Base-by-base conservation (phyloP, 1,140 invertebrate species). In the Polypedilum pembai region DNA sequence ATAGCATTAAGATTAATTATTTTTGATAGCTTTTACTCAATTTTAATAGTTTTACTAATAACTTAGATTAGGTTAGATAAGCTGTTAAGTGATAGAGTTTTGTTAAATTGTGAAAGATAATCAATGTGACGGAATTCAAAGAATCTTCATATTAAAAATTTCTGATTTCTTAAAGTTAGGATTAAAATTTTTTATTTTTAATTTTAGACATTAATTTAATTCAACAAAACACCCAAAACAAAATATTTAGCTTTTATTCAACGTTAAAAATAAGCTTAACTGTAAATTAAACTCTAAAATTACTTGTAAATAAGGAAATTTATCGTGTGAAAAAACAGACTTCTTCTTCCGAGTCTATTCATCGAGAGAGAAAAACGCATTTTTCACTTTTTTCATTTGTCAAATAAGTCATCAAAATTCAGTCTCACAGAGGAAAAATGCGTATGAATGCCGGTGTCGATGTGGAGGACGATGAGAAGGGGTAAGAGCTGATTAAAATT, bases 331-430 rank as follows among this genome's bases (percentile, higher is more conserved):
- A 69, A 69, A 18, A 69, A 21, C 17, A 20, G 65, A 69, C 17
- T 69, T 56, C 45, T 15, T 17, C 45, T 17, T 69, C 65, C 20
- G 18, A 69, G 65, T 69, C 45, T 56, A 45, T 15, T 12, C 4
- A 56, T n/a, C 12, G 17, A 69, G 18, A 21, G 65, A 69, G 65
- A 69, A 69, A 69, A 69, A 20, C 20, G 17, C 65, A 69, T 20
- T 69, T 69, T 69, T 69, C 17, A 10, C 20, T 18, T 18, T 18
- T 21, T 18, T 20, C 45, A 56, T 56, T 56, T 20, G 65, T 69
- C 65, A n/a, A 69, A 69, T 69, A 69, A 69, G 18, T 69, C 65
- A 69, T 69, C 65, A 69, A 69, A 69, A 69, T 69, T 69, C 65
- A 69, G 17, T 69, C 65, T 8, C 65, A 69, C 65, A 69, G 65